A percentile compares a stretch with the other conserved stretches of the same genome.
These are phyloP conservation scores for Excalfactoria chinensis DNA, from an alignment of 2,113 vertebrate genomes.

Conservation along the genomic window DNA sequence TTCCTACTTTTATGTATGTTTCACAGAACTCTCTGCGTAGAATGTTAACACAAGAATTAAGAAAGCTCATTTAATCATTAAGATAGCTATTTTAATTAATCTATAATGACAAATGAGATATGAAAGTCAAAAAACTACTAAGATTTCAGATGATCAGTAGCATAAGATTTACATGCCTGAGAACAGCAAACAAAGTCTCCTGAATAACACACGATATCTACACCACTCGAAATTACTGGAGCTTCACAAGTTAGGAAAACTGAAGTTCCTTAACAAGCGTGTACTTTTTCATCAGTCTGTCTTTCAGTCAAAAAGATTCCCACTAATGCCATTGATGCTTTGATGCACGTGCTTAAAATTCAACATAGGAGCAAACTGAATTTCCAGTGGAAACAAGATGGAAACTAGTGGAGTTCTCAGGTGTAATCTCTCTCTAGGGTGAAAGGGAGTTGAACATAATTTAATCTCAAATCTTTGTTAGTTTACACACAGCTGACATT, in stretches of 20 bases:
- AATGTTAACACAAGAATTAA: not conserved
- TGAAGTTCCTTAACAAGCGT: not conserved
- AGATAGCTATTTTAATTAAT: not conserved
- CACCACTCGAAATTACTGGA: not conserved
- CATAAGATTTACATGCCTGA: not conserved
- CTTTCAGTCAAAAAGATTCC: not conserved
- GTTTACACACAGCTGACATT: not conserved
- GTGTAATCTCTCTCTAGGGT: not conserved
- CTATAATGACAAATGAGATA: not conserved
- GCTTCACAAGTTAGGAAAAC: not conserved
- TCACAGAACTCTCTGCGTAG: accelerated
- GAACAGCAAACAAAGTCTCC: not conserved
- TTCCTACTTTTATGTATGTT: not conserved
- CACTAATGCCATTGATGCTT: not conserved
- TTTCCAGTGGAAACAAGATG: not conserved
- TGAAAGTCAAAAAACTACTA: not conserved
- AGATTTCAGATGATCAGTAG: not conserved
- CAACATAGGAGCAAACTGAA: not conserved
- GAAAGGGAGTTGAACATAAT: not conserved
- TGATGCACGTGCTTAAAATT: not conserved
- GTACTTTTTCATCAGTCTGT: not conserved
- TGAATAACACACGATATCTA: not conserved
- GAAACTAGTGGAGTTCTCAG: not conserved
- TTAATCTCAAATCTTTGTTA: not conserved
- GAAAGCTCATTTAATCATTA: not conserved